These are phyloP conservation scores for Oxygymnocypris stewartii DNA, from an alignment of 2,113 vertebrate species.

Conservation along the genomic window DNA sequence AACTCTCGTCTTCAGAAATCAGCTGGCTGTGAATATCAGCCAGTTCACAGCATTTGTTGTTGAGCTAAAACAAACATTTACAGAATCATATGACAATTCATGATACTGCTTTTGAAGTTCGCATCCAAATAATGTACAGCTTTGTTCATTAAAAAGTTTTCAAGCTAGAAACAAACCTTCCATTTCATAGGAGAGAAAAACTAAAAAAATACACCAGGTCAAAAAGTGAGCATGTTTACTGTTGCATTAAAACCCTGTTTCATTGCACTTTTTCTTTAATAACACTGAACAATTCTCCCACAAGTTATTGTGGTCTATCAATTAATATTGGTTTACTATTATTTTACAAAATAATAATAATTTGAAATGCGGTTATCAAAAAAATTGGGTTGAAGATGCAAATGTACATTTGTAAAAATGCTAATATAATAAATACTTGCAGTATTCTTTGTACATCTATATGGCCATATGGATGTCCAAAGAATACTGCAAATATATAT, in stretches of 20 bases:
- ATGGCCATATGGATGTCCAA: too few relatives aligned
- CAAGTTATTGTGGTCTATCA: not conserved
- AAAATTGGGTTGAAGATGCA: not conserved
- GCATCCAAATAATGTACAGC: not conserved
- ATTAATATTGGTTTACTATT: not conserved
- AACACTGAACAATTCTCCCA: too few relatives aligned
- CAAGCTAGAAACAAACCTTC: not conserved
- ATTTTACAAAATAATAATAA: not conserved
- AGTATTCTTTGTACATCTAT: too few relatives aligned
- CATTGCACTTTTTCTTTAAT: too few relatives aligned
- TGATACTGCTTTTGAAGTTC: not conserved
- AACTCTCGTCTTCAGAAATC: slow-evolving; percentile 46
- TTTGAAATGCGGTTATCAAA: not conserved
- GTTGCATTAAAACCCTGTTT: too few relatives aligned
- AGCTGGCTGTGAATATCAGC: slow-evolving; percentile 27
- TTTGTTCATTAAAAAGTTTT: not conserved
- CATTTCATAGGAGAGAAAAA: too few relatives aligned
- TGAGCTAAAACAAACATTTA: slow-evolving; percentile 24
- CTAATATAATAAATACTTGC: not conserved
- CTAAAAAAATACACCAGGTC: not conserved
- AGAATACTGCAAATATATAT: too few relatives aligned
- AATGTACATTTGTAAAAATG: not conserved
- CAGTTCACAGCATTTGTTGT: not conserved
- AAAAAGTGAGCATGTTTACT: not conserved
- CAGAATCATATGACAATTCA: not conserved